Percentiles rank a stretch among this genome's conserved stretches.
phyloP scores from a whole-genome alignment of 2,113 vertebrate species.

The Castor canadensis region DNA sequence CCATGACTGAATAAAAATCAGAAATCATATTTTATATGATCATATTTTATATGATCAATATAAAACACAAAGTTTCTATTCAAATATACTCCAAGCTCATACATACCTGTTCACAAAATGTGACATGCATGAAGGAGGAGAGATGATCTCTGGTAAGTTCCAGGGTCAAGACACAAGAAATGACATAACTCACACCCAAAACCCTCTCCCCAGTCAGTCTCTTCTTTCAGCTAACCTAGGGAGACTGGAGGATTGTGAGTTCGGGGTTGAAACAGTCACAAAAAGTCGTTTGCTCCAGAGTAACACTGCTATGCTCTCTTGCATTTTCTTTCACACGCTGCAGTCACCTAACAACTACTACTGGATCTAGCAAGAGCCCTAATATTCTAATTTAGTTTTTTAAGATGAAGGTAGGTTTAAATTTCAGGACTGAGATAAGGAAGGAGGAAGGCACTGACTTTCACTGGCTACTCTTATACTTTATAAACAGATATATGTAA shows the following conservation, averaged over 20 bases:
- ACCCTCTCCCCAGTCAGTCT: not conserved
- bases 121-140: not conserved
- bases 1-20: not conserved
- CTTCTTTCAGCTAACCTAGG: not conserved
- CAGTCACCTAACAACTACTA: not conserved
- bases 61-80: not conserved
- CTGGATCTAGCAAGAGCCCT: not conserved
- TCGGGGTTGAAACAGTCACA: not conserved
- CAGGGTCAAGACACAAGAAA: not conserved
- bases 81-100: conserved; percentile 11
- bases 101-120: not conserved
- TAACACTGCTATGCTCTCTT: not conserved
- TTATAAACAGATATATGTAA: conserved; percentile 32
- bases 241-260: not conserved
- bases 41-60: not conserved
- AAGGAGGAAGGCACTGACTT: not conserved
- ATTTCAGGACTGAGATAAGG: not conserved
- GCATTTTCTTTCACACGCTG: not conserved
- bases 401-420: not conserved
- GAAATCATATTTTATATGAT: not conserved
- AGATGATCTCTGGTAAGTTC: not conserved
- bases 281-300: not conserved
- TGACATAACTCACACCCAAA: not conserved
- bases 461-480: not conserved
- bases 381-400: conserved; percentile 8